Evolutionary conservation across 2,797 vertebrate genomes (phyloP).

Genomic region (Alosa sapidissima): DNA sequence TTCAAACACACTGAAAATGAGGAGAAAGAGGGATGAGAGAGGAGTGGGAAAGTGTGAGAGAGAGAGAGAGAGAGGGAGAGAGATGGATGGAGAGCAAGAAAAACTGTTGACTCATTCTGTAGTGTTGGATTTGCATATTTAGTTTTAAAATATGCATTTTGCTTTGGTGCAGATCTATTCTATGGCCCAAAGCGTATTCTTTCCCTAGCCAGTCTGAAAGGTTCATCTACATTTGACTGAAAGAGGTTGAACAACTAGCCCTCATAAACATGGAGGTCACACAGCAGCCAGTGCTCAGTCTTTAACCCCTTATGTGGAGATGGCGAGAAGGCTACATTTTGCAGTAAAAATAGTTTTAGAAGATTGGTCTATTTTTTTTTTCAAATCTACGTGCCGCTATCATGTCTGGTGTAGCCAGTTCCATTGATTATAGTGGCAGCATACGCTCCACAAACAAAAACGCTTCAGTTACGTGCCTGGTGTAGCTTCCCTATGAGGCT

Average conservation of each 20-base stretch:
- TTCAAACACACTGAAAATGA: neutral
- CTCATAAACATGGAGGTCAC: neutral
- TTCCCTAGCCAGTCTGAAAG: neutral
- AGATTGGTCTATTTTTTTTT: no score
- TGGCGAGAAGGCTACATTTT: no score
- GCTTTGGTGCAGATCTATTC: neutral
- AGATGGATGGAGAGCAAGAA: neutral
- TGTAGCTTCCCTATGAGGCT: no score
- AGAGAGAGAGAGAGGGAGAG: neutral
- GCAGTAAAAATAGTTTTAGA: no score
- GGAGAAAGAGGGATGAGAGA: neutral
- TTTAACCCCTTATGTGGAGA: neutral
- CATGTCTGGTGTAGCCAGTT: no score
- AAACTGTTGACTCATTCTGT: slow-evolving; percentile 16
- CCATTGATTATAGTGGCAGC: no score
- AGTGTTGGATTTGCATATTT: neutral
- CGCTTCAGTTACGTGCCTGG: no score
- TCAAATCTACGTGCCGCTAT: no score
- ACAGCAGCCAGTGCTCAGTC: neutral
- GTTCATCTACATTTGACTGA: neutral
- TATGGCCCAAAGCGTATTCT: neutral
- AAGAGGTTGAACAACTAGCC: neutral
- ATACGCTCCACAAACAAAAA: no score
- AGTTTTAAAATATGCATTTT: slow-evolving; percentile 17
- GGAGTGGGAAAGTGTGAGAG: neutral